A percentile compares a stretch with the other conserved stretches of the same genome.
These are phyloP conservation scores for Macropodus opercularis DNA, from an alignment of 2,797 vertebrate species.

Conservation along the genomic window DNA sequence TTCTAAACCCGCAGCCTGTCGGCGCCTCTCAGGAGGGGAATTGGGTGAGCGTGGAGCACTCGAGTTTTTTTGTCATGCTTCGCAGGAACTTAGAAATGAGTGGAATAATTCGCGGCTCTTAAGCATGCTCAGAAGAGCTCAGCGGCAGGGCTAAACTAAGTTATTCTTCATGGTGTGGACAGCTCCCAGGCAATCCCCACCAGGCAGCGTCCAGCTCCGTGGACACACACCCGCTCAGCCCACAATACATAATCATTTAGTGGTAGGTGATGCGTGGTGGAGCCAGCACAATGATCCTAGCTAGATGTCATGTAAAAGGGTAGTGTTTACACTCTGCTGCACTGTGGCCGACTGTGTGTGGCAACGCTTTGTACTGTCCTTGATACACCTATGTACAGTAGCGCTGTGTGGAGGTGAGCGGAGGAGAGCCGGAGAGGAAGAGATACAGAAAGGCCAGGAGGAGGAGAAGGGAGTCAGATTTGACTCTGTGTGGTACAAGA, in stretches of 20 bases:
- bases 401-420: conserved; percentile 59
- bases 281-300: conserved; percentile 66
- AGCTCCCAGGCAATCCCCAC: conserved; percentile 60
- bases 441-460: conserved; percentile 41
- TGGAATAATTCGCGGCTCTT: conserved; percentile 79
- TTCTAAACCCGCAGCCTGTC: conserved; percentile 68
- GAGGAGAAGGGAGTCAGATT: conserved; percentile 54
- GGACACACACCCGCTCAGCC: conserved; percentile 62
- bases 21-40: conserved; percentile 72
- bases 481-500: conserved; percentile 61
- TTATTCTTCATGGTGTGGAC: conserved; percentile 63
- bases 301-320: conserved; percentile 65
- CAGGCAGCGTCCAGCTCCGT: conserved; percentile 54
- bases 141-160: conserved; percentile 64
- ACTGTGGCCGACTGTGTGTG: conserved; percentile 56
- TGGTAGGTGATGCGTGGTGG: conserved; percentile 63
- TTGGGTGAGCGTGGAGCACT: conserved; percentile 74
- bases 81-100: conserved; percentile 76
- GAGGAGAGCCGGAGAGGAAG: conserved; percentile 42
- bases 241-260: conserved; percentile 62
- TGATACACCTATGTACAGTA: conserved; percentile 62
- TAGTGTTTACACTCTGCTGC: conserved; percentile 61
- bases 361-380: conserved; percentile 56
- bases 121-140: conserved; percentile 75
- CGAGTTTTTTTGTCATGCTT: conserved; percentile 77